These are phyloP conservation scores for Drosophila littoralis DNA, from an alignment of 1,140 invertebrate genomes.

Conservation along the genomic window DNA sequence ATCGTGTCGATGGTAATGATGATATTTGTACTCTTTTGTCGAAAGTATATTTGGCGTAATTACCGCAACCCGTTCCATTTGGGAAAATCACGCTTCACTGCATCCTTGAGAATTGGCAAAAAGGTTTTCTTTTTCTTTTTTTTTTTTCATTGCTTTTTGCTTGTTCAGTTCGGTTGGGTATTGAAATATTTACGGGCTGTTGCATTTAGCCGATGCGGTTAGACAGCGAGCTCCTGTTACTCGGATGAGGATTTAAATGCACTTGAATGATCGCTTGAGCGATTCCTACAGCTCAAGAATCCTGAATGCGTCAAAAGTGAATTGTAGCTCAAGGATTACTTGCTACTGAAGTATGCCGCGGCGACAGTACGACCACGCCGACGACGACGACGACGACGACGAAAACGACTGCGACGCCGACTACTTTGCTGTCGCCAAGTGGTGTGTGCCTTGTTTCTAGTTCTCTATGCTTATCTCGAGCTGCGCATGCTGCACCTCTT, in stretches of 20 bases:
- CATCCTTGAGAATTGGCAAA: constrained; percentile 59
- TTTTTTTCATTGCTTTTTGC: background rate
- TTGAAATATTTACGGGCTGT: constrained; percentile 61
- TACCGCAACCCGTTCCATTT: constrained; percentile 53
- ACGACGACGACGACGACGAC: background rate
- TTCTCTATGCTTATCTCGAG: constrained; percentile 1
- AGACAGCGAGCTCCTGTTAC: constrained; percentile 49
- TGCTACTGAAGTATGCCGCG: constrained; percentile 69
- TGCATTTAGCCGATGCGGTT: constrained; percentile 67
- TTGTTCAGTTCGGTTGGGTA: constrained; percentile 3
- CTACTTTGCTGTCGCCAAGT: constrained; percentile 42
- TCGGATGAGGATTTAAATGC: constrained; percentile 72
- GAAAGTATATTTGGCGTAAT: constrained; percentile 52
- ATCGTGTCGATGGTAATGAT: constrained; percentile 22
- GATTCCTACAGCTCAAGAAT: constrained; percentile 11
- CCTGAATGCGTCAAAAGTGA: constrained; percentile 77
- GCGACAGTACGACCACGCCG: constrained; percentile 2
- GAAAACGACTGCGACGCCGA: background rate
- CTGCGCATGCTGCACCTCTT: constrained; percentile 33
- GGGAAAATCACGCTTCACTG: constrained; percentile 41
- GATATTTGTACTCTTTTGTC: constrained; percentile 35
- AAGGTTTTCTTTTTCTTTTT: too few relatives aligned
- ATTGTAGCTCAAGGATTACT: constrained; percentile 73
- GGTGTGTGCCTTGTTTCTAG: constrained; percentile 5
- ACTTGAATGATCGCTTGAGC: constrained; percentile 68